These are phyloP conservation scores for Theocolax elegans DNA, from an alignment of 1,140 invertebrate species.

Conservation along the genomic window DNA sequence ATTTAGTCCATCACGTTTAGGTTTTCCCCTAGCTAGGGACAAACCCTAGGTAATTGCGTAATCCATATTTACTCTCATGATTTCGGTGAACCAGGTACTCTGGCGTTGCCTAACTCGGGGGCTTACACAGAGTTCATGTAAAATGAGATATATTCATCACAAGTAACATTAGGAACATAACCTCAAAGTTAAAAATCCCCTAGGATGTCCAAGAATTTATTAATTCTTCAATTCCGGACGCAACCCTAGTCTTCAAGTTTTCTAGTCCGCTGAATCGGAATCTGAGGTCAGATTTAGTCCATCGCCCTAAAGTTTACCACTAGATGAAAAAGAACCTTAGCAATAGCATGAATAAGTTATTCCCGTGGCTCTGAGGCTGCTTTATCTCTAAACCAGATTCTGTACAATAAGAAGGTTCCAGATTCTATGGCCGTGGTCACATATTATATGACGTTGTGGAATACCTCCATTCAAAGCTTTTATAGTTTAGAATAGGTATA, in stretches of 20 bases:
- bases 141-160: background rate
- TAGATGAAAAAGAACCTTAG: background rate
- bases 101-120: too few relatives aligned
- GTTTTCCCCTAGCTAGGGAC: background rate
- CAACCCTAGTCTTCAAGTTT: background rate
- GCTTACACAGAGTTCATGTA: too few relatives aligned
- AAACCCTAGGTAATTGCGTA: too few relatives aligned
- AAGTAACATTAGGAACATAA: background rate
- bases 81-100: background rate
- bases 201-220: background rate
- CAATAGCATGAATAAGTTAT: background rate
- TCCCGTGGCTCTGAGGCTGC: too few relatives aligned
- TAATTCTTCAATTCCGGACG: slow-evolving; percentile 1
- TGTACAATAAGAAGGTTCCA: too few relatives aligned
- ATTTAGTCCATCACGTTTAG: too few relatives aligned
- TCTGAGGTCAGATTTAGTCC: slow-evolving; percentile 3
- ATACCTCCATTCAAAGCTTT: background rate
- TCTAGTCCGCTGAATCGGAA: background rate
- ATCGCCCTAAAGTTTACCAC: background rate
- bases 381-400: too few relatives aligned
- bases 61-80: background rate
- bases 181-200: background rate
- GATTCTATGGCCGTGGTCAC: background rate
- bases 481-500: background rate
- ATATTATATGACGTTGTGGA: background rate